Evolutionary conservation across 30 jellyfish, hydroid and myxozoan species (phyloP).

Genomic region (Chrysaora quinquecirrha): DNA sequence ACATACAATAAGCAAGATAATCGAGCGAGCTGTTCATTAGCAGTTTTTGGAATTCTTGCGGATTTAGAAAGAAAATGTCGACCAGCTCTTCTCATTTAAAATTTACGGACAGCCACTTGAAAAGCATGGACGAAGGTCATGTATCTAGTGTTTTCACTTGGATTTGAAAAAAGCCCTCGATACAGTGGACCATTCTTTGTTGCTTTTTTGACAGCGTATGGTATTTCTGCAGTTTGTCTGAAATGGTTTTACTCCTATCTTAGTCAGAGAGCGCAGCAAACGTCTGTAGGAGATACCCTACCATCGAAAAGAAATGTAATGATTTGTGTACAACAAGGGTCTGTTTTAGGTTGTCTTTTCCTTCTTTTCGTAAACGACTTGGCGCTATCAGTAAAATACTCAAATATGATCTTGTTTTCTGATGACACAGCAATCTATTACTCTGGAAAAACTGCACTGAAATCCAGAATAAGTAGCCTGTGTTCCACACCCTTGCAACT

Average conservation of each 20-base stretch:
- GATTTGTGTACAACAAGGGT: conserved; percentile 71
- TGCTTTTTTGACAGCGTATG: conserved; percentile 68
- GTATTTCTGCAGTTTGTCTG: conserved; percentile 29
- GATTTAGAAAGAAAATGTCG: conserved; percentile 43
- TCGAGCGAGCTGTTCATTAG: conserved; percentile 56
- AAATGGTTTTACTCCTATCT: conserved; percentile 69
- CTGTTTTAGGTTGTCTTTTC: conserved; percentile 60
- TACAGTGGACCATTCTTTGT: conserved; percentile 60
- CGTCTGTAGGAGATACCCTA: conserved; percentile 69
- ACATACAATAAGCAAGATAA: conserved; percentile 55
- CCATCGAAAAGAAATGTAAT: conserved; percentile 61
- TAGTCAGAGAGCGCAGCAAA: conserved; percentile 77
- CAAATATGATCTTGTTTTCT: conserved; percentile 69
- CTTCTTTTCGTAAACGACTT: conserved; percentile 73
- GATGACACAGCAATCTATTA: conserved; percentile 73
- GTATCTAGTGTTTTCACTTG: conserved; percentile 56
- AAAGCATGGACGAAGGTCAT: conserved; percentile 78
- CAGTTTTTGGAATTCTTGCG: conserved; percentile 64
- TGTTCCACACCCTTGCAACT: too few species aligned
- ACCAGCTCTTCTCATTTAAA: conserved; percentile 69
- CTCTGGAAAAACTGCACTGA: conserved; percentile 71
- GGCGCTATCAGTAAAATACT: conserved; percentile 75
- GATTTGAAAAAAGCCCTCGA: conserved; percentile 70
- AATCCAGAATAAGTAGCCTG: conserved; percentile 79
- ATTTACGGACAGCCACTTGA: conserved; percentile 70